phyloP scores from a whole-genome alignment of 2,888 invertebrate species.

The Drosophila rellima region DNA sequence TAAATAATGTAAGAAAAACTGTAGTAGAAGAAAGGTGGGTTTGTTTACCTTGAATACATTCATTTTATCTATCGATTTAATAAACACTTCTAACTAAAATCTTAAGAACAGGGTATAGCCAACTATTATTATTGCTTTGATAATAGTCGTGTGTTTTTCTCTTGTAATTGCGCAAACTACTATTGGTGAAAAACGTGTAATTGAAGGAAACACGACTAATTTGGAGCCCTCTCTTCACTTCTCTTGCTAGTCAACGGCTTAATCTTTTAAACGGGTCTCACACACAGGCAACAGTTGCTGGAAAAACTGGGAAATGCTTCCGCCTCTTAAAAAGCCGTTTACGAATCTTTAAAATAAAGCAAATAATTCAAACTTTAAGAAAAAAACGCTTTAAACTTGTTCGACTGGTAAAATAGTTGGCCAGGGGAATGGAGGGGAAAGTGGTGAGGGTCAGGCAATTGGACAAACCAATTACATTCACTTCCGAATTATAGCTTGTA shows the following conservation, averaged over 20 bases:
- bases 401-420: slow-evolving; percentile 47
- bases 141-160: slow-evolving; percentile 2
- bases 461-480: slow-evolving; percentile 40
- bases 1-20: too few relatives aligned
- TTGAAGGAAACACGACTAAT: slow-evolving; percentile 42
- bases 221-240: neutral
- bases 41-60: neutral
- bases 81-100: neutral
- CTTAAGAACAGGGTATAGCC: neutral
- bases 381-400: slow-evolving; percentile 35
- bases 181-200: slow-evolving; percentile 20
- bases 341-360: slow-evolving; percentile 57
- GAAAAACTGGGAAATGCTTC: slow-evolving; percentile 49
- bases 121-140: neutral
- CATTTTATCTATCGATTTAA: neutral
- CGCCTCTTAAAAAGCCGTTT: slow-evolving; percentile 62
- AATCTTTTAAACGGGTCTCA: slow-evolving; percentile 55
- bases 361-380: slow-evolving; percentile 30
- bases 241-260: slow-evolving; percentile 29
- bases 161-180: slow-evolving; percentile 22
- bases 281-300: slow-evolving; percentile 37
- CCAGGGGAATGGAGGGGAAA: neutral
- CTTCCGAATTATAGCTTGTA: too few relatives aligned
- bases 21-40: too few relatives aligned
- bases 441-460: slow-evolving; percentile 4